Conservation (phyloP, 1,140 invertebrate species). For the Euborellia annulipes region DNA sequence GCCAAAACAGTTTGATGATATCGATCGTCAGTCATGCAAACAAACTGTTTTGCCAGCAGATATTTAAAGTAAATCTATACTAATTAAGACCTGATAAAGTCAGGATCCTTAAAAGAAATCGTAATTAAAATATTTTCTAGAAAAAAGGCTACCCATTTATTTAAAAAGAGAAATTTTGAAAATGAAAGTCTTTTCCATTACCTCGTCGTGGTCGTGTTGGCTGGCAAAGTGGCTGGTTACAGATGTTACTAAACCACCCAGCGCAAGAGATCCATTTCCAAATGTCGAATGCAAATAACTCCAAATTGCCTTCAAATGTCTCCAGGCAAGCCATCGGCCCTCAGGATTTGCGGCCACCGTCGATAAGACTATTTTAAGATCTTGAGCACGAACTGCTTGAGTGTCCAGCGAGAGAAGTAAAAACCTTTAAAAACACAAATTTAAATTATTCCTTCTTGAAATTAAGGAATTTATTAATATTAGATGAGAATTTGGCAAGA, state of each 20-base stretch:
- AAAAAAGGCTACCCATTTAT: background rate
- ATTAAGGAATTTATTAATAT: too few relatives aligned
- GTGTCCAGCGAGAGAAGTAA: constrained; percentile 44
- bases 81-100: background rate
- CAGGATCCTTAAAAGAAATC: background rate
- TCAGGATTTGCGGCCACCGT: constrained; percentile 51
- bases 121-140: background rate
- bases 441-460: background rate
- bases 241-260: constrained; percentile 49
- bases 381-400: constrained; percentile 47
- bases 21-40: background rate
- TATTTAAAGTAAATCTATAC: background rate
- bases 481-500: too few relatives aligned
- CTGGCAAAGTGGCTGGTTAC: constrained; percentile 53
- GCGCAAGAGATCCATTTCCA: constrained; percentile 47
- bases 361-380: constrained; percentile 48
- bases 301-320: constrained; percentile 61
- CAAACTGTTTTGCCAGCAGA: background rate
- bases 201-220: constrained; percentile 55
- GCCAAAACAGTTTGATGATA: too few relatives aligned
- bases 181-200: constrained; percentile 20
- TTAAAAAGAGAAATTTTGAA: background rate
- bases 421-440: constrained; percentile 32
- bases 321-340: constrained; percentile 55
- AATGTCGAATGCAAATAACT: constrained; percentile 42